Evolutionary conservation across 2,113 vertebrate genomes (phyloP), one percentile per base, ranked within the genome.

Genomic region (Siphamia tubifer): DNA sequence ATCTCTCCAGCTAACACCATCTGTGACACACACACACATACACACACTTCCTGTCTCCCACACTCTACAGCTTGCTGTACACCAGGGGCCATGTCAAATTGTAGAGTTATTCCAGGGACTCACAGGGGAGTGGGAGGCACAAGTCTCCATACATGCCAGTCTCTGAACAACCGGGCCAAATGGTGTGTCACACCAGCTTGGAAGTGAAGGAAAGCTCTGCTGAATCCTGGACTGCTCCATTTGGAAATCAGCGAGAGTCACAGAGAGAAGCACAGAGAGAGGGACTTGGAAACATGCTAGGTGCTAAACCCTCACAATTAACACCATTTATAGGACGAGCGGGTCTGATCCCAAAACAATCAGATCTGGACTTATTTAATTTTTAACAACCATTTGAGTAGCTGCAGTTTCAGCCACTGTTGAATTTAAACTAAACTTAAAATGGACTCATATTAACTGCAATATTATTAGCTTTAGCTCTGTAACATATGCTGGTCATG

Each of bases 241-340:
- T 78, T 69, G 60, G 64, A 75, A 68, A 47, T 6, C 11, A 20
- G 28, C 40, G 13, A 31, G 48, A 45, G 17, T 55, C 11, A 34
- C 2, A 35, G 19, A 49, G 23, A 42, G 8, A 23, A 15, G 19
- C 3, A n/a, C 21, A 11, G 36, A 56, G 42, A 21, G 62, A 9
- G n/a, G 34, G 35, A 74, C 57, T 77, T 82, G 81, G 86, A 87
- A 70, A 58, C 54, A 45, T 54, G 47, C 35, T 23, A 52, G 27
- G 80, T 45, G 76, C 38, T 83, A 82, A 87, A 80, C 48, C 63
- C 66, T 36, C 15, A 28, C 71, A 66, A 81, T 89, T 78, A 84
- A 43, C 75, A 68, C 52, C 58, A 49, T 23, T 79, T 61, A 84
- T 74, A 49, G 60, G 53, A 52, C 28, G 21, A 47, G 67, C 64